Evolutionary conservation across 2,888 invertebrate species (phyloP).

Genomic region (Dryobotodes eremita): DNA sequence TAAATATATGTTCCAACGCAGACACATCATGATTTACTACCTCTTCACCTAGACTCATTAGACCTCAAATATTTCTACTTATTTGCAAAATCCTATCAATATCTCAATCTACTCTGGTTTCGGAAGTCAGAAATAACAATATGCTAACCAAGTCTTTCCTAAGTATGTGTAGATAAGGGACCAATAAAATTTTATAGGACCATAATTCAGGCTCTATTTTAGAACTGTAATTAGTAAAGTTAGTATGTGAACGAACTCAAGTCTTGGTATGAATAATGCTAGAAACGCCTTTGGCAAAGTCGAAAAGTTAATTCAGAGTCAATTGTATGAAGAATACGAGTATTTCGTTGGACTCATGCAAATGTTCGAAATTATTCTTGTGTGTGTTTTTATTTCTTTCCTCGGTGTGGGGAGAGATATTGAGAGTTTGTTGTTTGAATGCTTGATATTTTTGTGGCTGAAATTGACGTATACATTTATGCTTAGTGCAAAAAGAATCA

Average conservation of each 20-base stretch:
- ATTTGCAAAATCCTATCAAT: background rate
- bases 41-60: background rate
- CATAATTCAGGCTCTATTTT: conserved; percentile 52
- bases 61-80: background rate
- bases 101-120: conserved; percentile 6
- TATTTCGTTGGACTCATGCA: conserved; percentile 48
- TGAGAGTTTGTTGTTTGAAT: conserved; percentile 39
- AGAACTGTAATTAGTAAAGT: conserved; percentile 60
- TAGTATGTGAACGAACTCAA: conserved; percentile 51
- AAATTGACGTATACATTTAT: conserved; percentile 10
- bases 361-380: conserved; percentile 46
- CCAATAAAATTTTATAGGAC: conserved; percentile 48
- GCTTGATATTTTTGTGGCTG: conserved; percentile 43
- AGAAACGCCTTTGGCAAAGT: conserved; percentile 53
- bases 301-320: conserved; percentile 42
- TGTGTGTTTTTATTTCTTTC: conserved; percentile 25
- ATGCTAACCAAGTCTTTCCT: conserved; percentile 27
- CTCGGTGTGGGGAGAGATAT: conserved; percentile 31
- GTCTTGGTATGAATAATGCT: conserved; percentile 55
- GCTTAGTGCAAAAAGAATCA: background rate
- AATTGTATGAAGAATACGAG: conserved; percentile 46
- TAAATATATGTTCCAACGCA: too few species aligned
- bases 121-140: conserved; percentile 14
- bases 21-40: background rate
- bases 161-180: conserved; percentile 40